These are phyloP conservation scores for Cichladusa arquata DNA, from an alignment of 2,113 vertebrate genomes.

Conservation along the genomic window DNA sequence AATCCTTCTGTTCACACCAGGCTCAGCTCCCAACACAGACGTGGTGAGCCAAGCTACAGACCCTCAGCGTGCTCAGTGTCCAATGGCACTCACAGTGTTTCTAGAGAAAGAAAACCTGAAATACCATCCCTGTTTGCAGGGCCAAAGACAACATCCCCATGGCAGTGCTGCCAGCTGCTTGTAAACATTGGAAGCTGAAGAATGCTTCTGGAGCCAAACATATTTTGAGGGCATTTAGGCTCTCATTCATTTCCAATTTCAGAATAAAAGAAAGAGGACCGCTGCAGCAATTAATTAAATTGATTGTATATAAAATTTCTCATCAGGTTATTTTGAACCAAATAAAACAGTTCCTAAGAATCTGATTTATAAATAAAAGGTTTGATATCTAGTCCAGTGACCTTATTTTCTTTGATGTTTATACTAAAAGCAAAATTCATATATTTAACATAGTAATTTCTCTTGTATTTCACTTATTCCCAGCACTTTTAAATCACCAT, in stretches of 20 bases:
- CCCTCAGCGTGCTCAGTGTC: not conserved
- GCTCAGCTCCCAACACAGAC: not conserved
- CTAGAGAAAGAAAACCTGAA: not conserved
- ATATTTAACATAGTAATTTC: not conserved
- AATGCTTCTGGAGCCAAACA: not conserved
- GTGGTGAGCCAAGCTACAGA: not conserved
- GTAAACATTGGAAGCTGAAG: not conserved
- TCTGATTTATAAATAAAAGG: not conserved
- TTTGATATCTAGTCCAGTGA: not conserved
- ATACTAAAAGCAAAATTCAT: not conserved
- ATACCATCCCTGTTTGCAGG: not conserved
- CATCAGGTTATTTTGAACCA: not conserved
- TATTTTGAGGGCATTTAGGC: not conserved
- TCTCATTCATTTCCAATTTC: not conserved
- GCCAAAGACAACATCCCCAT: not conserved
- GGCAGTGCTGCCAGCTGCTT: not conserved
- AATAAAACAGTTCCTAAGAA: not conserved
- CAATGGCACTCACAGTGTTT: not conserved
- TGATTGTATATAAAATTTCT: not conserved
- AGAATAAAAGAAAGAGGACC: not conserved
- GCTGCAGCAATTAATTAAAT: not conserved
- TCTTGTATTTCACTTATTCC: not conserved
- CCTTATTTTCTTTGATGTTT: not conserved
- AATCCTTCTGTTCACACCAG: not conserved
- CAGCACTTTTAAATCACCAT: not conserved